Conservation (phyloP, 2,113 vertebrate genomes). For the Spheniscus mendiculus region DNA sequence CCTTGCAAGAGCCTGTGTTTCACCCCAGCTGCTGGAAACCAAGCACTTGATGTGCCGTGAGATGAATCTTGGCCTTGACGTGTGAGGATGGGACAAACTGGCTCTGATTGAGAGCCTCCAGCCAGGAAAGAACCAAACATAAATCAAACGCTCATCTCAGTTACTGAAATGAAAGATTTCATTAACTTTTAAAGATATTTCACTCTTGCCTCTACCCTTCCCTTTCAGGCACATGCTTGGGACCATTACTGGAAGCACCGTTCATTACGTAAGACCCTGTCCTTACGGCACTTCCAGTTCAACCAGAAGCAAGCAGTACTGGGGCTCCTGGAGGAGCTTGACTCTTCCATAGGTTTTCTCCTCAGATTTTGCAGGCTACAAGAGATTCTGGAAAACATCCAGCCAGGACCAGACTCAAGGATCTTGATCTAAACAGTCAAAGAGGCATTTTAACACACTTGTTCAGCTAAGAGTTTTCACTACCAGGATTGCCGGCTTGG, state of each 20-base stretch:
- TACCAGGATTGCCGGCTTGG: neutral
- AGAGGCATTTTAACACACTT: neutral
- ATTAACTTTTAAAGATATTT: neutral
- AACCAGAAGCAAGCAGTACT: neutral
- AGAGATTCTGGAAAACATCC: neutral
- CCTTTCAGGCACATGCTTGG: neutral
- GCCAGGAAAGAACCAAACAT: neutral
- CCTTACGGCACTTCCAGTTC: neutral
- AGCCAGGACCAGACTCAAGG: fast-evolving
- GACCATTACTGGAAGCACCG: neutral
- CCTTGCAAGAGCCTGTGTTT: neutral
- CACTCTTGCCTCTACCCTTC: neutral
- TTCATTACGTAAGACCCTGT: neutral
- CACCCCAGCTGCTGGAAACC: neutral
- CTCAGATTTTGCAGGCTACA: neutral
- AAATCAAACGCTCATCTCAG: neutral
- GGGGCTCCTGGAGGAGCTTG: neutral
- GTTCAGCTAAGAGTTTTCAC: neutral
- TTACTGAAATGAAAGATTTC: neutral
- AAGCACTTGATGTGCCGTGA: fast-evolving
- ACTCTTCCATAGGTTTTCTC: neutral
- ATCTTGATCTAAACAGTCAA: neutral
- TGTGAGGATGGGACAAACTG: neutral
- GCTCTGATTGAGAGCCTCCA: neutral
- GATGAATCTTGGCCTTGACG: neutral